phyloP scores from a whole-genome alignment of 1,140 invertebrate species.

The Riptortus pedestris region DNA sequence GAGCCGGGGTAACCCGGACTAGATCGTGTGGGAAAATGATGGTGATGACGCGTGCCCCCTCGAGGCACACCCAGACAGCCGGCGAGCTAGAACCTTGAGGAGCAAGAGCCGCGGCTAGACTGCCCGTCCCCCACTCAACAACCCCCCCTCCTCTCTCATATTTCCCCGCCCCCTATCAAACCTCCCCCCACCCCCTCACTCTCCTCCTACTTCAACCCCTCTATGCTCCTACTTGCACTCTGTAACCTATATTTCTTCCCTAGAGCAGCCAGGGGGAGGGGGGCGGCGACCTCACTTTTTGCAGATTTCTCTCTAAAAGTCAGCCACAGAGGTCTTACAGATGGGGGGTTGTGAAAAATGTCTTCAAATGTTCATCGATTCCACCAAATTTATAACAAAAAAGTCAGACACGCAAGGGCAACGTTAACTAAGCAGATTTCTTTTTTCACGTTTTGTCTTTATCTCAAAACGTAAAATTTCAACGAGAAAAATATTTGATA shows the following conservation, averaged over 20 bases:
- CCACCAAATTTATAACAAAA: too few species aligned
- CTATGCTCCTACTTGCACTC: too few species aligned
- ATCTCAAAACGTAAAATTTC: too few species aligned
- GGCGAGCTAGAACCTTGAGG: not conserved
- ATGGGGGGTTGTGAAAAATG: too few species aligned
- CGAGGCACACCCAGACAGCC: not conserved
- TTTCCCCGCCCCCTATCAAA: not conserved
- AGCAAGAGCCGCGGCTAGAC: not conserved
- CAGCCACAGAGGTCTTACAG: too few species aligned
- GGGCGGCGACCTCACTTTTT: not conserved
- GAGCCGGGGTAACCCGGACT: slow-evolving; percentile 2
- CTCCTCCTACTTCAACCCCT: not conserved
- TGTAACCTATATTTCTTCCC: not conserved
- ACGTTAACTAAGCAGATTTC: too few species aligned
- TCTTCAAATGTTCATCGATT: too few species aligned
- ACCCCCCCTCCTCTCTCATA: not conserved
- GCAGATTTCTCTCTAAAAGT: not conserved
- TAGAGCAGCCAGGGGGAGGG: not conserved
- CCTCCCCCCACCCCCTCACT: not conserved
- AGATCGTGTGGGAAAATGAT: slow-evolving; percentile 15
- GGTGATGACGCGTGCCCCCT: slow-evolving; percentile 8
- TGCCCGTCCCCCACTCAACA: not conserved
- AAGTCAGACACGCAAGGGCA: too few species aligned
- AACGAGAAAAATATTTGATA: too few species aligned
- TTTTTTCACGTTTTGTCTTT: too few species aligned